phyloP scores from a whole-genome alignment of 2,888 invertebrate genomes.

The Pseudococcus viburni region DNA sequence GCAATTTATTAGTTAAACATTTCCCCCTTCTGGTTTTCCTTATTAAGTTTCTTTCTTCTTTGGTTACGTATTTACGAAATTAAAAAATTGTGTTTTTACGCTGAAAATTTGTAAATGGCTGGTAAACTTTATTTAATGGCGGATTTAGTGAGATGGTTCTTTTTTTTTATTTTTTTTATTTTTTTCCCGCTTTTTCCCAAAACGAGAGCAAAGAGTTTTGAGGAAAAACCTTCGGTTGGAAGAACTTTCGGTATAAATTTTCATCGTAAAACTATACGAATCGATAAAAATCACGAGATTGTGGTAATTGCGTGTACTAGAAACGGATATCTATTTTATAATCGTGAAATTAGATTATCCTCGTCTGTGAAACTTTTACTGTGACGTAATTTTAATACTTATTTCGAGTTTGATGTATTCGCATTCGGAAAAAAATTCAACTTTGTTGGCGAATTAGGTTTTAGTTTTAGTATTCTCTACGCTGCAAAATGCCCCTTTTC shows the following conservation, averaged over 20 bases:
- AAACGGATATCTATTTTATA: neutral
- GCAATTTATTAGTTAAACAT: conserved; percentile 52
- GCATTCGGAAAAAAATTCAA: neutral
- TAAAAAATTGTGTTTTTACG: conserved; percentile 34
- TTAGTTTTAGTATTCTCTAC: neutral
- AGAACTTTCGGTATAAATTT: conserved; percentile 1
- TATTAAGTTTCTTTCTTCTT: conserved; percentile 50
- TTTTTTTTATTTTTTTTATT: neutral
- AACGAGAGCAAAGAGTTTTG: neutral
- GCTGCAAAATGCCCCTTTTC: no score
- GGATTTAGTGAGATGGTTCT: conserved; percentile 9
- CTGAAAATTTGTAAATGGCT: conserved; percentile 44
- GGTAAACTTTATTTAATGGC: conserved; percentile 41
- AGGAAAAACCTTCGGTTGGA: neutral
- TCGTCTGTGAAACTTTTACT: neutral
- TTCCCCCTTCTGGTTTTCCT: conserved; percentile 45
- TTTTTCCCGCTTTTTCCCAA: neutral
- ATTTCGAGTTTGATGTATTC: neutral
- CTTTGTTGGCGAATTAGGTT: neutral
- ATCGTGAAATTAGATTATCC: neutral
- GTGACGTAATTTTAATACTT: neutral
- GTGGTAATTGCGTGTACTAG: neutral
- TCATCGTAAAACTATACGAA: neutral
- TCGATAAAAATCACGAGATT: neutral
- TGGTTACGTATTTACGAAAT: conserved; percentile 50